Evolutionary conservation across 1,140 invertebrate species (phyloP), one percentile per base, ranked within the genome.

Genomic region (Orius laevigatus): DNA sequence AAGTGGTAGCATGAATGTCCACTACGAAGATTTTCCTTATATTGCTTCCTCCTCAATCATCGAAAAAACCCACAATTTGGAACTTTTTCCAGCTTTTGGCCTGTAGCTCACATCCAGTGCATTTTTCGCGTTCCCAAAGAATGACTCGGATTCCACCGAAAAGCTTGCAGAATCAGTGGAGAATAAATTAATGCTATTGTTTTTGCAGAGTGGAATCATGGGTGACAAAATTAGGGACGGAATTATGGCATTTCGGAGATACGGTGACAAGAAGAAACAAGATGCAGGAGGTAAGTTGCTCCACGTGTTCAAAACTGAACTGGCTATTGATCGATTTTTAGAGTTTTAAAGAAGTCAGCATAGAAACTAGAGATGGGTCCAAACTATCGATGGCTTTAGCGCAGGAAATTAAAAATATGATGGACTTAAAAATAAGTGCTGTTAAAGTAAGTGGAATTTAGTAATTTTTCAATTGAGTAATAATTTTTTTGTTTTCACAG

Each of bases 401-500:
- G 10, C 74, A 78, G 52, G 76, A 83, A 54, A 80, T 88, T 48
- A 75, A 79, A 55, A 75, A 74, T 5, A 85, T 87, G 81, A 84
- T 86, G 76, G 76, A 80, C 50, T 70, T 81, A 2, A 88, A 87
- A 68, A 78, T 87, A 49, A 81, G 81, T 52, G 83, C 84, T 10
- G 81, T 88, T 12, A 77, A 75, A 66, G 78, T 81, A 66, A 61
- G 59, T 51, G 41, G 45, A 10, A 49, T 39, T 38, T 35, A 2
- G 25, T 52, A 42, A 42, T 31, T 41, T 46, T 34, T 32, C 14
- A 44, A 50, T 36, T 14, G 15, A 15, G 6, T 6, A 9, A 9
- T 40, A 9, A 10, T 14, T 19, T 10, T 32, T 25, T 32, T 46
- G 2, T 11, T 34, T 38, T 46, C 39, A 8, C 55, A 80, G 74